Conservation (phyloP, 2,113 vertebrate genomes). For the Neolamprologus fasciatus region DNA sequence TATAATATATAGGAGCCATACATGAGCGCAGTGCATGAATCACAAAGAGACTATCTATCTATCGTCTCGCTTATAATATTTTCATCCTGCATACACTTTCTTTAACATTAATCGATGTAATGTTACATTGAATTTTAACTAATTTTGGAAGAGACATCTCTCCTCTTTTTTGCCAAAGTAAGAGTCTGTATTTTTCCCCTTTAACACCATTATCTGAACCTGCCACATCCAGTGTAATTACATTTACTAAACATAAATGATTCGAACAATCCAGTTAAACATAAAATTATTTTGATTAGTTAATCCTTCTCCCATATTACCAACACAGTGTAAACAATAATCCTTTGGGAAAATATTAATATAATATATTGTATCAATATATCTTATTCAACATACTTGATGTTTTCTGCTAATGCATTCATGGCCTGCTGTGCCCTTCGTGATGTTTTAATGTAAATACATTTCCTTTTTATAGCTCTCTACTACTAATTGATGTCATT, state of each 20-base stretch:
- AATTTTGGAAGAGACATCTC: not conserved
- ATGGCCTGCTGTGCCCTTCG: not conserved
- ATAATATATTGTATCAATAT: not conserved
- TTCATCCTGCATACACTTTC: not conserved
- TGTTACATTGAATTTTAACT: not conserved
- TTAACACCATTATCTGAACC: not conserved
- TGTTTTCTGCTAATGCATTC: not conserved
- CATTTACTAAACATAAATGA: not conserved
- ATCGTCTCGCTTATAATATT: not conserved
- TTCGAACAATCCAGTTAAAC: not conserved
- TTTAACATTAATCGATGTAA: not conserved
- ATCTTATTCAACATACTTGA: not conserved
- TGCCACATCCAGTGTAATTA: not conserved
- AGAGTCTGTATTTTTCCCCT: not conserved
- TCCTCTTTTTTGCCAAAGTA: not conserved
- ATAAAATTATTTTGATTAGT: not conserved
- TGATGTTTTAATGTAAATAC: not conserved
- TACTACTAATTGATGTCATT: not conserved
- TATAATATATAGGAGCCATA: conserved; percentile 26
- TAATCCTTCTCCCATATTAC: not conserved
- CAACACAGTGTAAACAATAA: not conserved
- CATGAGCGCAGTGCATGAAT: conserved; percentile 39
- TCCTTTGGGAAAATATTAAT: not conserved
- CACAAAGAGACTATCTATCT: conserved; percentile 7
- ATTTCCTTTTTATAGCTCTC: not conserved